A percentile compares a stretch with the other conserved stretches of the same genome.
Conservation (phyloP, 1,140 invertebrate genomes). For the Ectropis grisescens region DNA sequence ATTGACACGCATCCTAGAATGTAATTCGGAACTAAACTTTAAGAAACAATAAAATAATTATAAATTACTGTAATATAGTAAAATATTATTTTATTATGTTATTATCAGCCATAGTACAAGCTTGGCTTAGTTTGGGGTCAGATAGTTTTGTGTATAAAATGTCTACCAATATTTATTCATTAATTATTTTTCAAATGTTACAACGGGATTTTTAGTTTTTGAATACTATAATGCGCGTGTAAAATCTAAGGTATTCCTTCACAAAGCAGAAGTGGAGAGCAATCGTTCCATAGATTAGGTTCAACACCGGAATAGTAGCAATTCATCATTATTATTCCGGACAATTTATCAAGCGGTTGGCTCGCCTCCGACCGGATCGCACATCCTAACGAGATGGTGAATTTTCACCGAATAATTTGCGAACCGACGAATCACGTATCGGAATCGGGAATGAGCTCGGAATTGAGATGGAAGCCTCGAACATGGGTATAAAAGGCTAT, state of each 20-base stretch:
- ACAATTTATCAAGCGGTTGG: slow-evolving; percentile 69
- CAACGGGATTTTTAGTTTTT: too few relatives aligned
- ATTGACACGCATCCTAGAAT: too few relatives aligned
- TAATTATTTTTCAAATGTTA: too few relatives aligned
- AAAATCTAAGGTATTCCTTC: neutral
- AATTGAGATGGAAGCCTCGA: slow-evolving; percentile 66
- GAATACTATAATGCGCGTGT: neutral
- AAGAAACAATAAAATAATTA: too few relatives aligned
- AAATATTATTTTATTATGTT: too few relatives aligned
- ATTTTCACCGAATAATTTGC: slow-evolving; percentile 69
- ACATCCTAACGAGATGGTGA: slow-evolving; percentile 68
- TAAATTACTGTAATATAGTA: too few relatives aligned
- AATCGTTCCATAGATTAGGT: slow-evolving; percentile 46
- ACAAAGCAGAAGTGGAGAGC: neutral
- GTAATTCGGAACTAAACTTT: too few relatives aligned
- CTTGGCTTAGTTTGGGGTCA: too few relatives aligned
- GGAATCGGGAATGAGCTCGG: slow-evolving; percentile 60
- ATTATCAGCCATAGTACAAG: too few relatives aligned
- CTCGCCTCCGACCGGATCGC: slow-evolving; percentile 53
- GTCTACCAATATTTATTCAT: too few relatives aligned
- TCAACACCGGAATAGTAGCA: slow-evolving; percentile 55
- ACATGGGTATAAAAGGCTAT: slow-evolving; percentile 48
- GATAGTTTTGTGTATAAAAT: too few relatives aligned
- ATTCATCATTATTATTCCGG: slow-evolving; percentile 70
- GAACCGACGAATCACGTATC: slow-evolving; percentile 67